Evolutionary conservation across 1,140 invertebrate genomes (phyloP).

Genomic region (Tetramorium parvispinum): DNA sequence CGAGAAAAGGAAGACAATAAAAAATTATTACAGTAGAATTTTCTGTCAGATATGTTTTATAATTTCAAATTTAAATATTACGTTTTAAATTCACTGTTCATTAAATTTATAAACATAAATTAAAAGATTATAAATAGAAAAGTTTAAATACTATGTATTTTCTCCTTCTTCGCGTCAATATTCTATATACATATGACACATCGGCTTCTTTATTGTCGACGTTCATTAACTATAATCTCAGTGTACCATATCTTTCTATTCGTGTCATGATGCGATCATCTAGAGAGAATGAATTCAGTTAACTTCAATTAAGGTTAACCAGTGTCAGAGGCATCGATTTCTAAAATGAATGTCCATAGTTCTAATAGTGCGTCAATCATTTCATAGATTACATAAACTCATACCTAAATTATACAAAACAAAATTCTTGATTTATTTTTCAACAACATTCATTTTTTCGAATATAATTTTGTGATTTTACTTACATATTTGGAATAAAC

Average conservation of each 20-base stretch:
- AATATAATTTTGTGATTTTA: background rate
- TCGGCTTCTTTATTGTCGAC: slow-evolving; percentile 12
- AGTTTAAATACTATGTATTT: background rate
- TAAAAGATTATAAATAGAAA: background rate
- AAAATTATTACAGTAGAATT: background rate
- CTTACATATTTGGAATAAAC: background rate
- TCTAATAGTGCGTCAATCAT: slow-evolving; percentile 12
- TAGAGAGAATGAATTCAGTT: slow-evolving; percentile 49
- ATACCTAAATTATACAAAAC: background rate
- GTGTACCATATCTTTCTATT: slow-evolving; percentile 29
- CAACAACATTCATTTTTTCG: background rate
- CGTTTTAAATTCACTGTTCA: background rate
- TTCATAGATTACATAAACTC: background rate
- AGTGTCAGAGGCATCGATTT: slow-evolving; percentile 36
- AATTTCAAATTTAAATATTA: background rate
- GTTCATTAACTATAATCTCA: slow-evolving; percentile 47
- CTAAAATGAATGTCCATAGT: slow-evolving; percentile 14
- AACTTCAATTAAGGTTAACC: slow-evolving; percentile 56
- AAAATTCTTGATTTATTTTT: background rate
- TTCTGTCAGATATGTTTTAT: background rate
- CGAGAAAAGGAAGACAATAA: background rate
- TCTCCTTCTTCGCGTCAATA: background rate
- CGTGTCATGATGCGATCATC: slow-evolving; percentile 49
- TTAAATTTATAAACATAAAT: background rate
- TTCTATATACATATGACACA: background rate